Base-by-base conservation (phyloP, 1,140 invertebrate species). In the Euschistus heros region DNA sequence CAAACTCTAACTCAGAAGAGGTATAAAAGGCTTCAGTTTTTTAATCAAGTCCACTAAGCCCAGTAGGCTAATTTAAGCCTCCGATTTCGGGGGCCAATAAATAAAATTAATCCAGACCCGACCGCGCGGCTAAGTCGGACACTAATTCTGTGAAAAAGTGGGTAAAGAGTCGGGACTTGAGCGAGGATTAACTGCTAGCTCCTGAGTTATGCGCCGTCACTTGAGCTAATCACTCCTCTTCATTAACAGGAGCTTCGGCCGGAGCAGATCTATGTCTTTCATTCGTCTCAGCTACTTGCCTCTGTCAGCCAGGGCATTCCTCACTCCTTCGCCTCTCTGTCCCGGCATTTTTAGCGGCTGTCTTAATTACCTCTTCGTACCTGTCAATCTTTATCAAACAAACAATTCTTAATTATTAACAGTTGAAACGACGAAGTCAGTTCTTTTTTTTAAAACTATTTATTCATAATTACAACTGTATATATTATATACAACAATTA, bases 21-120 rank as follows among this genome's bases (percentile, higher is more conserved):
- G 47, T 22, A 18, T 50, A 50, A 50, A 50, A 22, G 47, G 47
- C 22, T 50, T 22, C 47, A 22, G n/a, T 22, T 50, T 18, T 47
- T 50, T 50, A 50, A 50, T 50, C 47, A 50, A 50, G 47, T 50
- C 47, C 5, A 6, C 47, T 50, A 50, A 50, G 47, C 47, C n/a
- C 47, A 13, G 4, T 50, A 37, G 33, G 33, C 47, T 50, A 50
- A 50, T 50, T 50, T 50, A 50, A 50, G 47, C n/a, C 47, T 14
- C 22, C 47, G n/a, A 13, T 22, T 22, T 50, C 7, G 14, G 47
- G 22, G 47, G n/a, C n/a, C 47, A 50, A 50, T 50, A 50, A 50
- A 50, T 50, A 50, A 50, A 50, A 50, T 50, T 50, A 50, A 50
- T 50, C 47, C 47, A n/a, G n/a, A 50, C 47, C 47, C 47, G n/a